Evolutionary conservation across 2,113 vertebrate genomes (phyloP).

Genomic region (Anguilla rostrata): DNA sequence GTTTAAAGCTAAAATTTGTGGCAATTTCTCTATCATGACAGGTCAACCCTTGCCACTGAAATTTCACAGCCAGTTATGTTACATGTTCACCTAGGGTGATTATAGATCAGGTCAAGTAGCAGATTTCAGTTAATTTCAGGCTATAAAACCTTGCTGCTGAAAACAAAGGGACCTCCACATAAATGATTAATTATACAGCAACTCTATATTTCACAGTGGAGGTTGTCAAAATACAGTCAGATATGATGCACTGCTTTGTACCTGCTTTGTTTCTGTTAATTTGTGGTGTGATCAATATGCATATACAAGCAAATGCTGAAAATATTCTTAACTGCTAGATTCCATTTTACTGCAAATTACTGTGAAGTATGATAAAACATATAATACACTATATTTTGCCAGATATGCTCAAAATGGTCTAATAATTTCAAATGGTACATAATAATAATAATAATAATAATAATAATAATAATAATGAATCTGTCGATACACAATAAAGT

Average conservation of each 20-base stretch:
- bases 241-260: not conserved
- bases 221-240: not conserved
- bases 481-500: not conserved
- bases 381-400: too few species aligned
- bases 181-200: not conserved
- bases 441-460: slow-evolving; percentile 4
- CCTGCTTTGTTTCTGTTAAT: not conserved
- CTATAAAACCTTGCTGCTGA: not conserved
- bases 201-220: not conserved
- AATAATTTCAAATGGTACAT: not conserved
- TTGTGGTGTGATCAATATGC: not conserved
- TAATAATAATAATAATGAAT: not conserved
- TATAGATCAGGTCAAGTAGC: too few species aligned
- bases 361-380: not conserved
- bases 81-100: too few species aligned
- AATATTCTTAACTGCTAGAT: too few species aligned
- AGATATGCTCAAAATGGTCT: too few species aligned
- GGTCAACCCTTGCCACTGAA: too few species aligned
- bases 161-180: not conserved
- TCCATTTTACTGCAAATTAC: too few species aligned
- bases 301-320: too few species aligned
- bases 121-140: not conserved
- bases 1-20: too few species aligned
- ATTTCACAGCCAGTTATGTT: too few species aligned
- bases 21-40: too few species aligned